Evolutionary conservation across 2,113 vertebrate species (phyloP).

Genomic region (Desmodus rotundus): DNA sequence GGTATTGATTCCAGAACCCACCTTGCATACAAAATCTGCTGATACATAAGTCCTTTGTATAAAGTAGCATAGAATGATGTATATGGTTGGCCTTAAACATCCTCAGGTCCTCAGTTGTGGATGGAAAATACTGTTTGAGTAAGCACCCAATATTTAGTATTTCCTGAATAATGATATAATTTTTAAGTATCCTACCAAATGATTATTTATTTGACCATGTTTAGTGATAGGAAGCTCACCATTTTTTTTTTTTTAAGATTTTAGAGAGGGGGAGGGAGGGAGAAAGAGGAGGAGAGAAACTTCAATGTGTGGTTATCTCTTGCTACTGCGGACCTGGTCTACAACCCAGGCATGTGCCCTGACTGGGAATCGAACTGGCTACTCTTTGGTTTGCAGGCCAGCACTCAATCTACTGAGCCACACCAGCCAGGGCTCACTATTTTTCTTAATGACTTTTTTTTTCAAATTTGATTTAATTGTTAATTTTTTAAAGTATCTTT

Average conservation of each 20-base stretch:
- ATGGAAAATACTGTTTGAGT: not conserved
- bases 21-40: not conserved
- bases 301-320: no score
- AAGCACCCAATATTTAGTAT: not conserved
- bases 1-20: not conserved
- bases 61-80: not conserved
- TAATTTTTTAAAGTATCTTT: not conserved
- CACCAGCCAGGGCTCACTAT: not conserved
- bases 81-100: not conserved
- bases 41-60: not conserved
- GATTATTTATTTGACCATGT: not conserved
- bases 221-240: not conserved
- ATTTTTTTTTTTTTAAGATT: not conserved
- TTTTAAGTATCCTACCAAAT: not conserved
- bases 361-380: no score
- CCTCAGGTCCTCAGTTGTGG: not conserved
- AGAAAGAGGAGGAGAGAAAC: no score
- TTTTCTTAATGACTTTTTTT: not conserved
- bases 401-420: no score
- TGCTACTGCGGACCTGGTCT: no score
- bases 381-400: no score
- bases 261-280: no score
- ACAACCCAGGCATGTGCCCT: no score
- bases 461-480: not conserved
- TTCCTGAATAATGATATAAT: not conserved